Conservation (phyloP, 2,888 invertebrate genomes). For the Caenorhabditis sp. region DNA sequence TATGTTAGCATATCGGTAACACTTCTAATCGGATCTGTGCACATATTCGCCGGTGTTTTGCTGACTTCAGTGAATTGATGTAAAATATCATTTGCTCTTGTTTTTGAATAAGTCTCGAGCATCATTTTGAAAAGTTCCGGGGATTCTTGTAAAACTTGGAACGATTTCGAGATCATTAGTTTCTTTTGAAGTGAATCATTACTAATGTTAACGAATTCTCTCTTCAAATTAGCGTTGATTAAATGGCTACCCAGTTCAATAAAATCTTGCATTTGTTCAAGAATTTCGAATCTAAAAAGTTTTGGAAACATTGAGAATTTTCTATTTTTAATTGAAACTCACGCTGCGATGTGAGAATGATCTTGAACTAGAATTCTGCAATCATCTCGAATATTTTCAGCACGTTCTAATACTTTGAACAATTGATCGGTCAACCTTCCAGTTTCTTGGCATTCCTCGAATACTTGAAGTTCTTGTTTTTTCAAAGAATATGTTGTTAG, state of each 20-base stretch:
- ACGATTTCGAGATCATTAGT: constrained; percentile 29
- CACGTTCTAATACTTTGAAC: constrained; percentile 28
- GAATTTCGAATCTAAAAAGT: constrained; percentile 16
- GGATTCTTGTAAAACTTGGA: constrained; percentile 16
- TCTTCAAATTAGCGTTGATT: constrained; percentile 23
- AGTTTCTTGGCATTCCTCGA: constrained; percentile 27
- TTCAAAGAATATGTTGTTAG: constrained; percentile 21
- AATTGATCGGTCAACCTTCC: constrained; percentile 22
- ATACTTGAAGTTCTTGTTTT: constrained; percentile 13
- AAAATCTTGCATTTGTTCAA: constrained; percentile 31
- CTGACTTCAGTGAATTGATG: constrained; percentile 21
- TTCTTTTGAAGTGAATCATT: constrained; percentile 17
- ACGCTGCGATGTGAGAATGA: constrained; percentile 20
- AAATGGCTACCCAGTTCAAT: constrained; percentile 21
- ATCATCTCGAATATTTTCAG: constrained; percentile 26
- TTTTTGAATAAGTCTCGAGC: neutral
- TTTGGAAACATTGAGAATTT: too few species aligned
- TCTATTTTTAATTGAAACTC: neutral
- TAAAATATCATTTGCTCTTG: constrained; percentile 15
- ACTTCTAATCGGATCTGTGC: constrained; percentile 24
- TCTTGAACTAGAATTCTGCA: constrained; percentile 30
- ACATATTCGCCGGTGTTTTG: constrained; percentile 18
- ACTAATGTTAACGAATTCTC: constrained; percentile 7
- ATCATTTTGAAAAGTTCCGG: neutral
- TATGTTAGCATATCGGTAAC: constrained; percentile 33